These are phyloP conservation scores for Gonioctena quinquepunctata DNA, from an alignment of 1,140 invertebrate species.

Conservation along the genomic window DNA sequence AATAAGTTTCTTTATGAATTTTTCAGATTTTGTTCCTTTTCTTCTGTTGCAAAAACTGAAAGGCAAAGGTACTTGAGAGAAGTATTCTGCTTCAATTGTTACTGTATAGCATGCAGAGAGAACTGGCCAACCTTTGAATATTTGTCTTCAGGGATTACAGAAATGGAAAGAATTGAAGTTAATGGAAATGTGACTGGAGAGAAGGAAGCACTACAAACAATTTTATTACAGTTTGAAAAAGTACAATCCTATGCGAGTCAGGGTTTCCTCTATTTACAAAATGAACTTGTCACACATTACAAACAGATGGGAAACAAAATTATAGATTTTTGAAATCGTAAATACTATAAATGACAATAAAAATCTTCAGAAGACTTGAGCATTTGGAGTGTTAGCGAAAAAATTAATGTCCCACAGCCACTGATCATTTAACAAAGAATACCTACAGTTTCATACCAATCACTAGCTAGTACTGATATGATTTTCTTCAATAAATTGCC, in stretches of 20 bases:
- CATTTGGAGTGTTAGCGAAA: too few species aligned
- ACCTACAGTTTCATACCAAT: too few species aligned
- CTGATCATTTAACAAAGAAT: too few species aligned
- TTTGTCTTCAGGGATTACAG: slow-evolving; percentile 36
- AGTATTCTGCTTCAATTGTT: slow-evolving; percentile 80
- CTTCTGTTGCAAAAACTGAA: not conserved
- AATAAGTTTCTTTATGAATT: too few species aligned
- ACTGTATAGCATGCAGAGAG: slow-evolving; percentile 76
- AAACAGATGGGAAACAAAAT: not conserved
- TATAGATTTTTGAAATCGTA: not conserved
- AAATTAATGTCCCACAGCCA: too few species aligned
- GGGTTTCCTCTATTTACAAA: not conserved
- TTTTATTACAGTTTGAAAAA: not conserved
- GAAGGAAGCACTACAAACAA: not conserved
- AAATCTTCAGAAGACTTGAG: too few species aligned
- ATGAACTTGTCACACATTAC: not conserved
- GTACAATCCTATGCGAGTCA: not conserved
- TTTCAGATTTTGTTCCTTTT: not conserved
- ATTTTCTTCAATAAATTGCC: too few species aligned
- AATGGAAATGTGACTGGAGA: not conserved
- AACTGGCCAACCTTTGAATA: slow-evolving; percentile 72
- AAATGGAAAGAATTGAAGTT: not conserved
- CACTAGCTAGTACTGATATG: too few species aligned
- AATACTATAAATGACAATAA: too few species aligned
- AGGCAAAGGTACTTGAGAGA: not conserved